Evolutionary conservation across 2,888 invertebrate genomes (phyloP).

Genomic region (Stenichneumon culpator): DNA sequence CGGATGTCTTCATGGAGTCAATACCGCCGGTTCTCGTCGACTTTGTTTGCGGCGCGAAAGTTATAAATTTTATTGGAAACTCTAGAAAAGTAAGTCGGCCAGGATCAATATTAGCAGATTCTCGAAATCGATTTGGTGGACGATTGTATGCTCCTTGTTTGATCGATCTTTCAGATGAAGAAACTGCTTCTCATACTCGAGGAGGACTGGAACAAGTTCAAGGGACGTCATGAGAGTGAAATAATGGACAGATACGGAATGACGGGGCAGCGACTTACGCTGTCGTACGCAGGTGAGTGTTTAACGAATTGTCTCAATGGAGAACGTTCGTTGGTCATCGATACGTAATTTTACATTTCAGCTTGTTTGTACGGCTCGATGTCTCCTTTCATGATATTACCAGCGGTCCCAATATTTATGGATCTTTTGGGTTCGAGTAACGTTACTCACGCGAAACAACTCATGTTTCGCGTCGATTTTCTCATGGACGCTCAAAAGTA

Average conservation of each 20-base stretch:
- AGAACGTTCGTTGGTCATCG: too few species aligned
- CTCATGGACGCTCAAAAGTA: constrained; percentile 72
- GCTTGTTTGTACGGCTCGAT: constrained; percentile 70
- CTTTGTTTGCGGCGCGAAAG: constrained; percentile 65
- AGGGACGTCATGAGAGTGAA: constrained; percentile 60
- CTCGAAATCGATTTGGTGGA: too few species aligned
- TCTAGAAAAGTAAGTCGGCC: constrained; percentile 57
- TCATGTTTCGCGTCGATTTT: constrained; percentile 73
- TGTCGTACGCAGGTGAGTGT: constrained; percentile 63
- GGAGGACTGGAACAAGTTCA: constrained; percentile 65
- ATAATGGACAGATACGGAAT: constrained; percentile 64
- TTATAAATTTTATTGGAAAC: constrained; percentile 65
- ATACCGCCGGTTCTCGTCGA: constrained; percentile 70
- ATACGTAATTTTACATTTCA: constrained; percentile 17
- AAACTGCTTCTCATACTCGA: constrained; percentile 61
- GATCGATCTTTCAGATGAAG: constrained; percentile 66
- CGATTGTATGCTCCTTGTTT: background rate
- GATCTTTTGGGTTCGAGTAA: constrained; percentile 61
- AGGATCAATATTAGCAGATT: too few species aligned
- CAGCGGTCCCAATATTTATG: constrained; percentile 64
- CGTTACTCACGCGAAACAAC: constrained; percentile 60
- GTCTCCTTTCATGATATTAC: constrained; percentile 68
- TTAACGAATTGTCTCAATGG: background rate
- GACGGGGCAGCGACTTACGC: constrained; percentile 63
- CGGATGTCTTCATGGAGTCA: constrained; percentile 69